Base-by-base conservation (phyloP, 2,888 invertebrate species). In the Leptogaster cylindrica region DNA sequence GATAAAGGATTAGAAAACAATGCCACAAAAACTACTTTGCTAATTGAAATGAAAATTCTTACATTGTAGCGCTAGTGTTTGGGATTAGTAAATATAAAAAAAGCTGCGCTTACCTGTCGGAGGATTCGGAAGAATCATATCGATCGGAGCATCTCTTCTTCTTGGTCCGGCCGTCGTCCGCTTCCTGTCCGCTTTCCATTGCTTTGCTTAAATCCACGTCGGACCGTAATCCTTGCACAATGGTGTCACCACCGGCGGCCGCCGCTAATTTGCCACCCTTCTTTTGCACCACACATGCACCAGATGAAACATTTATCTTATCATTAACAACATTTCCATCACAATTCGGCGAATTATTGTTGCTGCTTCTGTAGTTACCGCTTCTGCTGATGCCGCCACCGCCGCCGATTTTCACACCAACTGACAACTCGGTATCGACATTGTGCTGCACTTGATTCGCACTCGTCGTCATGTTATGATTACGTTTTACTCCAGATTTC, bases 101-200 rank as follows among this genome's bases (percentile, higher is more conserved):
- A 1, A 7, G 2, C 3, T 31, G 18, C 3, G 4, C 85, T 86
- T 82, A 93, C 93, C 93, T 93, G 91, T 93, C 93, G 83, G 93
- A 93, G 78, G 93, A 93, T 84, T 93, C 93, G 77, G 93, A 93
- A 82, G 93, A 93, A 86, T 94, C 93, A 85, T 92, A 93, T 84
- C 93, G 88, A 87, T 93, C 92, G 81, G 91, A 86, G 83, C 93
- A 92, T 83, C 93, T 86, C 84, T 91, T 93, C 85, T 79, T 93
- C 83, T 73, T 92, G 84, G 89, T 91, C 81, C 89, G 86, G 79
- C 87, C 88, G 75, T 87, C 87, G 69, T 83, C 82, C 70, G 79
- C 77, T 74, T 81, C 77, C 75, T 75, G 73, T 36, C 68, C 72
- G 64, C 71, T 68, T 81, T 82, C 84, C n/a, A 23, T n/a, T 7